phyloP scores from a whole-genome alignment of 2,888 invertebrate species.

The Abscondita cerata region DNA sequence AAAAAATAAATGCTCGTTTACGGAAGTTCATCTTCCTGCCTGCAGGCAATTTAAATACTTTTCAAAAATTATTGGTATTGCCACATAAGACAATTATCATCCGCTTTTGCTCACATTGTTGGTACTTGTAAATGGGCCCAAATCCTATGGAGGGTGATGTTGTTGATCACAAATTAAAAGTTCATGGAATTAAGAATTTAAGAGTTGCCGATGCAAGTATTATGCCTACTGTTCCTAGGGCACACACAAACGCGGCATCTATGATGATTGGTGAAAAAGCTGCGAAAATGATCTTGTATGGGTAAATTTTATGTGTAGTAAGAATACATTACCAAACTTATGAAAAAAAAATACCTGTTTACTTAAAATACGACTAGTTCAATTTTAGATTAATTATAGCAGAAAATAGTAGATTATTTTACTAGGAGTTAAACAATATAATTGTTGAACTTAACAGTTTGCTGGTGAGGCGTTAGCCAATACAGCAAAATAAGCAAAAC shows the following conservation, averaged over 20 bases:
- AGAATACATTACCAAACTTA: too few species aligned
- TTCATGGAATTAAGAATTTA: slow-evolving; percentile 67
- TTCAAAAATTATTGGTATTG: slow-evolving; percentile 74
- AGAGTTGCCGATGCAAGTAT: slow-evolving; percentile 74
- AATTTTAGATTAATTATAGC: too few species aligned
- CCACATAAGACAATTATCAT: slow-evolving; percentile 64
- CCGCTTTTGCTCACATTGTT: slow-evolving; percentile 70
- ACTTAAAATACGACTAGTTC: too few species aligned
- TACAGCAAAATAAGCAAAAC: too few species aligned
- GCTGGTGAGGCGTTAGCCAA: too few species aligned
- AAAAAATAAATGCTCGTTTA: too few species aligned
- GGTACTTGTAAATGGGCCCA: slow-evolving; percentile 75
- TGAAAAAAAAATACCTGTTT: too few species aligned
- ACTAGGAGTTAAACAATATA: too few species aligned
- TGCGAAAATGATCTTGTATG: slow-evolving; percentile 63
- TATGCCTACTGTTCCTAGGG: slow-evolving; percentile 70
- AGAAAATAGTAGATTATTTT: too few species aligned
- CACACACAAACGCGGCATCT: slow-evolving; percentile 71
- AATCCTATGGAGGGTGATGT: slow-evolving; percentile 58
- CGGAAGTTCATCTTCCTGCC: neutral
- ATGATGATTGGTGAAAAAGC: slow-evolving; percentile 79
- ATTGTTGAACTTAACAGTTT: too few species aligned
- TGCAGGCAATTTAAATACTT: slow-evolving; percentile 63
- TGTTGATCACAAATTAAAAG: slow-evolving; percentile 54
- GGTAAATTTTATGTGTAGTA: neutral